Evolutionary conservation across 2,113 vertebrate genomes (phyloP).

Genomic region (Sclerurus mexicanus): DNA sequence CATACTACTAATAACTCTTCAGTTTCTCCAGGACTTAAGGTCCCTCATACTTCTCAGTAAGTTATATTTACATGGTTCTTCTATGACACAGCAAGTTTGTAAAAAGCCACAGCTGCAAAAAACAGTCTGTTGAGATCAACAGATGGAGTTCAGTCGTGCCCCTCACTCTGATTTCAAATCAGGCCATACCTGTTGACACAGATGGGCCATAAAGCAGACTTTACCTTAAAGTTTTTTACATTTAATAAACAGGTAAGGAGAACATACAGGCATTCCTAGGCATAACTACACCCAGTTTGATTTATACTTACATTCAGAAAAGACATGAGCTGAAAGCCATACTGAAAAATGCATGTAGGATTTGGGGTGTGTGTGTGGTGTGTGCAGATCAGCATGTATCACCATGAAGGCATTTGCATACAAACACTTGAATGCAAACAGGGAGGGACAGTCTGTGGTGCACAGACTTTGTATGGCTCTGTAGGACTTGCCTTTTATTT

Average conservation of each 20-base stretch:
- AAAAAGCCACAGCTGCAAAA: constrained; percentile 48
- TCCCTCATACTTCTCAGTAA: not conserved
- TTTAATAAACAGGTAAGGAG: not conserved
- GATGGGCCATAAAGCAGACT: not conserved
- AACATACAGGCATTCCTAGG: not conserved
- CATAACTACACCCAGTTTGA: not conserved
- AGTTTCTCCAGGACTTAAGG: not conserved
- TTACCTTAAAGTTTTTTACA: not conserved
- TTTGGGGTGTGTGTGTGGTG: not conserved
- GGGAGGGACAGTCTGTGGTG: fast-evolving
- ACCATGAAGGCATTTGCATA: not conserved
- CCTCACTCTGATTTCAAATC: constrained; percentile 23
- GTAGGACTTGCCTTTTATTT: not conserved
- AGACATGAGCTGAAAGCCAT: not conserved
- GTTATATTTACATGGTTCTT: constrained; percentile 54
- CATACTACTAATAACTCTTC: constrained; percentile 45
- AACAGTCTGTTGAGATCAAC: constrained; percentile 2
- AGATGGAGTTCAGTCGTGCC: not conserved
- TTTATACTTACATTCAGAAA: not conserved
- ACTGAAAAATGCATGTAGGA: not conserved
- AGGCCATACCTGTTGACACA: not conserved
- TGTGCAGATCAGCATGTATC: not conserved
- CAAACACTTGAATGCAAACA: not conserved
- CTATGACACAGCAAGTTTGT: not conserved
- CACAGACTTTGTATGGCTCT: not conserved